phyloP scores from a whole-genome alignment of 2,113 vertebrate genomes.

The Odocoileus hemionus region DNA sequence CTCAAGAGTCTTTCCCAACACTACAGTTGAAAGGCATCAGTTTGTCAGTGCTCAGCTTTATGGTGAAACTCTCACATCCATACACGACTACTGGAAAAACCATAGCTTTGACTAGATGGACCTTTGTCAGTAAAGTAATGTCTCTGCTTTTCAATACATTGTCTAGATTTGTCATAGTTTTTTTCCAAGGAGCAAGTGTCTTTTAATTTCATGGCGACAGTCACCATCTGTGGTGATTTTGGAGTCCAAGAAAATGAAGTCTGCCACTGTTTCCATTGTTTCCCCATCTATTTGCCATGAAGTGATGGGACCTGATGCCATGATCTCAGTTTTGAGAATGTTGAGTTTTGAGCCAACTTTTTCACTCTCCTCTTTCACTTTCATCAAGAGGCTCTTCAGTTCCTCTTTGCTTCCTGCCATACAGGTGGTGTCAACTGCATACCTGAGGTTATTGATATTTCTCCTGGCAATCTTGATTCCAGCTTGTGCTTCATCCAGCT shows the following conservation, averaged over 20 bases:
- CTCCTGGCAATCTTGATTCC: not conserved
- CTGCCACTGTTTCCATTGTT: not conserved
- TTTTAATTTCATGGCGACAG: not conserved
- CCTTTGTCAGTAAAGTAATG: not conserved
- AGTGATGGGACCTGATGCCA: not conserved
- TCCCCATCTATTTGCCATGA: not conserved
- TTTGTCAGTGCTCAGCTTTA: not conserved
- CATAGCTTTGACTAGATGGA: not conserved
- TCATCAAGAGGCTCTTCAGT: not conserved
- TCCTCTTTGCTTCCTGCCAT: not conserved
- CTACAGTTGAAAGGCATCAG: not conserved
- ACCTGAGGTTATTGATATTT: not conserved
- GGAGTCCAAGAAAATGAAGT: not conserved
- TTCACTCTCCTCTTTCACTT: not conserved
- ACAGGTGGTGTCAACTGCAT: not conserved
- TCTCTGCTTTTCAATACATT: not conserved
- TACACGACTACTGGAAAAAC: not conserved
- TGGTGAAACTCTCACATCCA: not conserved
- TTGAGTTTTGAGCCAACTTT: not conserved
- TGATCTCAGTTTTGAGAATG: not conserved
- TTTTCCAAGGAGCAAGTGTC: not conserved
- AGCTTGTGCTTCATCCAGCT: not conserved
- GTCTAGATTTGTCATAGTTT: not conserved
- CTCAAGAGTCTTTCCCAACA: not conserved
- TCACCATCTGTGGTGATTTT: not conserved